phyloP scores from a whole-genome alignment of 2,113 vertebrate species.

The Myotis yumanensis region DNA sequence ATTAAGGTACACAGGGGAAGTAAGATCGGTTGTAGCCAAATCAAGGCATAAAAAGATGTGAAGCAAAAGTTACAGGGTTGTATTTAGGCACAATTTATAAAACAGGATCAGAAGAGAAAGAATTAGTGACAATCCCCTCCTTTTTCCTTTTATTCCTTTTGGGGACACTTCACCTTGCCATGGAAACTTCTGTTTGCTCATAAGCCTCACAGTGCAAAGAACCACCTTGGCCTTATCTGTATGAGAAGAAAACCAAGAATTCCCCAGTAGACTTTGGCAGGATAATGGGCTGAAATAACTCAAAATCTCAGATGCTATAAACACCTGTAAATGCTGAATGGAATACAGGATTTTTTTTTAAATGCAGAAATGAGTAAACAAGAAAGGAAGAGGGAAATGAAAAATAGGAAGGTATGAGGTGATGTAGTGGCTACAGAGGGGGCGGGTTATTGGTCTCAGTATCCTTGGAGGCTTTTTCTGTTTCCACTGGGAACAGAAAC shows the following conservation, averaged over 20 bases:
- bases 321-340: not conserved
- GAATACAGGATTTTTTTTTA: not conserved
- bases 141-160: not conserved
- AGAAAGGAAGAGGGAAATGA: not conserved
- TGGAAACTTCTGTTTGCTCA: not conserved
- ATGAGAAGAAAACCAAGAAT: not conserved
- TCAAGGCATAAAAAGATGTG: not conserved
- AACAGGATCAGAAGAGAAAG: not conserved
- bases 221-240: not conserved
- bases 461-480: not conserved
- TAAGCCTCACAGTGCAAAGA: not conserved
- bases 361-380: not conserved
- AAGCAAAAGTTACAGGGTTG: not conserved
- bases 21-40: not conserved
- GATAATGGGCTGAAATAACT: not conserved
- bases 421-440: accelerated
- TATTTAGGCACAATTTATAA: not conserved
- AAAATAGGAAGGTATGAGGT: not conserved
- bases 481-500: not conserved
- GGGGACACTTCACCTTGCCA: not conserved
- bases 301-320: not conserved
- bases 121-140: not conserved
- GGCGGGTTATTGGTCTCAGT: not conserved
- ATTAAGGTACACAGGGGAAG: not conserved
- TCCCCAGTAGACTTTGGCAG: not conserved